phyloP scores from a whole-genome alignment of 2,113 vertebrate species.

The Merops nubicus region DNA sequence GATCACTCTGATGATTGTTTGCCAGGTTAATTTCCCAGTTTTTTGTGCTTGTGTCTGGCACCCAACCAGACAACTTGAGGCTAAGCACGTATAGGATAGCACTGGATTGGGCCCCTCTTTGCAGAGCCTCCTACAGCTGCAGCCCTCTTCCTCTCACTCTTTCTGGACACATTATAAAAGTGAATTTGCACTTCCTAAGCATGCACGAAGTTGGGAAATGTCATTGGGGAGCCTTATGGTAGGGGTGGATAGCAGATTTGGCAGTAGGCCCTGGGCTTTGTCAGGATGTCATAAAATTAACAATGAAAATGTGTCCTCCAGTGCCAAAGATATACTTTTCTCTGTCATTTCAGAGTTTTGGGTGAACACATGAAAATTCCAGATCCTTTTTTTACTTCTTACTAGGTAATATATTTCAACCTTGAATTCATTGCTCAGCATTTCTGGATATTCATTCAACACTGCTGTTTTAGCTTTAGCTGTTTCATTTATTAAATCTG shows the following conservation, averaged over 20 bases:
- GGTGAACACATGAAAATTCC: not conserved
- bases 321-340: not conserved
- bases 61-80: not conserved
- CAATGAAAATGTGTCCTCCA: not conserved
- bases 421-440: not conserved
- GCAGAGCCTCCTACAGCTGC: not conserved
- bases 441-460: not conserved
- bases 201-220: not conserved
- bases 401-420: not conserved
- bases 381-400: not conserved
- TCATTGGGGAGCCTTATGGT: too few relatives aligned
- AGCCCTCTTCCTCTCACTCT: not conserved
- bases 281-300: not conserved
- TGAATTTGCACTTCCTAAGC: not conserved
- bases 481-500: not conserved
- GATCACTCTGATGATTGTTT: not conserved
- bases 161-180: not conserved
- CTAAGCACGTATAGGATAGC: accelerated
- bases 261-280: not conserved
- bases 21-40: not conserved
- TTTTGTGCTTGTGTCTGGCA: not conserved
- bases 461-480: not conserved
- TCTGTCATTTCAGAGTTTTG: not conserved
- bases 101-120: not conserved
- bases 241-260: not conserved